A percentile compares a stretch with the other conserved stretches of the same genome.
Conservation (phyloP, 2,888 invertebrate species). For the Cheiracanthium punctorium region DNA sequence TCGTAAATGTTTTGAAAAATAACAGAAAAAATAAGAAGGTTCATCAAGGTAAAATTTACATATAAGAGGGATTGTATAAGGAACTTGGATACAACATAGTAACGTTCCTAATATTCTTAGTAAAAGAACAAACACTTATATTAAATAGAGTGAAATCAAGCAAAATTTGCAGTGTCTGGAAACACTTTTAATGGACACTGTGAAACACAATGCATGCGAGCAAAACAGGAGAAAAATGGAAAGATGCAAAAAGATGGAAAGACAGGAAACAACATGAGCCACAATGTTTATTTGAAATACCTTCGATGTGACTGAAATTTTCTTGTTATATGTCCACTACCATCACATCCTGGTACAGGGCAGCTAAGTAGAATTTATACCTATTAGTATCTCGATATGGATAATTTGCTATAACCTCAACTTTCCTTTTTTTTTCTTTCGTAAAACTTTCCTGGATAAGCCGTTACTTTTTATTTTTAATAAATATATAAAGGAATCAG, state of each 20-base stretch:
- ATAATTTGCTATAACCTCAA: not conserved
- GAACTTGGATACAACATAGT: not conserved
- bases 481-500: no score
- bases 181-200: conserved; percentile 35
- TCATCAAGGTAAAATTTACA: not conserved
- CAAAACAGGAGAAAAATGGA: conserved; percentile 59
- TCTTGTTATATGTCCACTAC: conserved; percentile 76
- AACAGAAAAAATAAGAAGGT: not conserved
- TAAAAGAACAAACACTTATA: conserved; percentile 2
- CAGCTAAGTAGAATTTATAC: conserved; percentile 73
- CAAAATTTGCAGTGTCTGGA: conserved; percentile 32
- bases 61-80: conserved; percentile 3
- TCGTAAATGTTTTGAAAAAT: not conserved
- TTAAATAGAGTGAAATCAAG: conserved; percentile 9
- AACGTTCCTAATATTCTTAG: not conserved
- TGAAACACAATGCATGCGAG: conserved; percentile 62
- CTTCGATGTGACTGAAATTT: conserved; percentile 75
- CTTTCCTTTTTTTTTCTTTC: no score
- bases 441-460: no score
- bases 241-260: conserved; percentile 60
- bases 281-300: conserved; percentile 64
- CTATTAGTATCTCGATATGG: conserved; percentile 34
- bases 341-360: conserved; percentile 76
- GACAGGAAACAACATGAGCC: conserved; percentile 63
- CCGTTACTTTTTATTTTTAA: no score